Evolutionary conservation across 2,113 vertebrate genomes (phyloP), one percentile per base, ranked within the genome.

Genomic region (Apeltes quadracus): DNA sequence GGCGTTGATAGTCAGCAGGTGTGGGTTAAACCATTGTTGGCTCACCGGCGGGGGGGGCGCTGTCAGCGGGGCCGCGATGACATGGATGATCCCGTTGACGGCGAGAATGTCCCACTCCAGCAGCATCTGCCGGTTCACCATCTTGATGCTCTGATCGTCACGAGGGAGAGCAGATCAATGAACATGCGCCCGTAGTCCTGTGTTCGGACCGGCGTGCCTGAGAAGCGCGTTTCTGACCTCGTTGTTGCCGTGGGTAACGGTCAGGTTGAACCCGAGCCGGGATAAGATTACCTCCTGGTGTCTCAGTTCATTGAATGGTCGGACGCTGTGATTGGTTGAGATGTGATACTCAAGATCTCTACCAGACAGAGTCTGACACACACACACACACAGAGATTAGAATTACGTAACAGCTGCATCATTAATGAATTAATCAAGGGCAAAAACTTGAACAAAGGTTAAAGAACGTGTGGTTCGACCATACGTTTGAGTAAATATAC

Each of bases 71-170:
- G 90, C 92, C 8, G 95, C 92, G 1, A 99, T 93, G 25, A 94
- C 84, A 0, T 99, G 97, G 76, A 99, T 95, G 79, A 99, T 94
- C 43, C 97, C 98, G 0, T 99, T 99, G 56, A 89, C 92, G 5
- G 97, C 95, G 5, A 94, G 3, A 65, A 99, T 96, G 88, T 99
- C 95, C 97, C 97, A 98, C 4, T 91, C 64, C 58, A 98, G 34
- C 39, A 99, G 88, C 23, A 72, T 64, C 1, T 86, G 92, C 57
- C 92, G 74, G 72, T 97, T 95, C 78, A 98, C 94, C 54, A 92
- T 36, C 76, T 94, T 96, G 3, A 59, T 67, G 2, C 72, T 80
- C 83, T 94, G 92, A 39, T 10, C 51, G 36, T 16, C 41, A 20
- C 3, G 25, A 36, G 25, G 4, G 46, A 34, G 4, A 32, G 48